Evolutionary conservation across 2,888 invertebrate genomes (phyloP).

Genomic region (Eupithecia inturbata): DNA sequence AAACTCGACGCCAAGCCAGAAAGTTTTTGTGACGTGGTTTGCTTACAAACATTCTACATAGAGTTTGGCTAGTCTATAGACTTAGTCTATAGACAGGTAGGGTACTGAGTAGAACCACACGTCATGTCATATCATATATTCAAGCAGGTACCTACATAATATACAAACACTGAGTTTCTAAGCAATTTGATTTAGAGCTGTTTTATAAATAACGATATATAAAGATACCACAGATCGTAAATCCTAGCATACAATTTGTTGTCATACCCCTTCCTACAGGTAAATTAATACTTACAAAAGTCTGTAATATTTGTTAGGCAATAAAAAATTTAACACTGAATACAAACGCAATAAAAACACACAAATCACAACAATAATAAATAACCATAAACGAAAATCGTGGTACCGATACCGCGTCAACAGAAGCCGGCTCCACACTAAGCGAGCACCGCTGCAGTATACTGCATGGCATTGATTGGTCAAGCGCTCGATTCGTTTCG

Average conservation of each 20-base stretch:
- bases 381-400: not conserved
- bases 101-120: no score
- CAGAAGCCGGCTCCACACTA: constrained; percentile 33
- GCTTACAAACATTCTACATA: no score
- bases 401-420: not conserved
- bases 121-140: no score
- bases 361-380: constrained; percentile 1
- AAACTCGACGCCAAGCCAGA: no score
- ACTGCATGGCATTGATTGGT: constrained; percentile 45
- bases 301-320: not conserved
- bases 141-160: no score
- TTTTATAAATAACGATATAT: not conserved
- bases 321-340: not conserved
- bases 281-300: not conserved
- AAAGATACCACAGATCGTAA: not conserved
- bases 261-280: not conserved
- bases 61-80: no score
- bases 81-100: no score
- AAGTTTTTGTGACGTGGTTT: no score
- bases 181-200: not conserved
- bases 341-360: not conserved
- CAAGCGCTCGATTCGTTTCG: constrained; percentile 26
- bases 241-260: not conserved
- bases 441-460: constrained; percentile 33
- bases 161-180: not conserved